Base-by-base conservation (phyloP, 2,797 vertebrate genomes). In the Balearica regulorum region DNA sequence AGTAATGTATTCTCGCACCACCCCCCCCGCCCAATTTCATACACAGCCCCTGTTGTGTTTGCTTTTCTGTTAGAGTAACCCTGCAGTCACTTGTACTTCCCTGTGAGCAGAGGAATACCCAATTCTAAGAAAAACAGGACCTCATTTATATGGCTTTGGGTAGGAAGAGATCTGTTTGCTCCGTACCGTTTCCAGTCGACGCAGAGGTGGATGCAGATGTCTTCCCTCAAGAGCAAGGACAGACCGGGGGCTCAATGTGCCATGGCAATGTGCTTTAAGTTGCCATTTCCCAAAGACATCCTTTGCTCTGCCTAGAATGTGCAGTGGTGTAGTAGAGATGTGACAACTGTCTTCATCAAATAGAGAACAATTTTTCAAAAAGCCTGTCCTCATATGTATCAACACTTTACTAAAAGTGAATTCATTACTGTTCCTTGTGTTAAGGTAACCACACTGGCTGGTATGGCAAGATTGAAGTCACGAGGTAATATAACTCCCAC, bases 341-440 rank as follows among this genome's bases (percentile, higher is more conserved):
- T n/a, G 39, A 24, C 2, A 49, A 8, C 4, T 48, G 51, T 72
- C 26, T 31, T 51, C 25, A 10, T 33, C 55, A 43, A n/a, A 58
- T 11, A 16, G 29, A 51, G 16, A 75, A 18, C 6, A 7, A 1
- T 17, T 68, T 60, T 8, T 8, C 21, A 0, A 12, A 13, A 65
- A 53, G 5, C 1, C 5, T 46, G 6, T 41, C 54, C 58, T 85
- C 7, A 0, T 3, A 2, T 0, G 5, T 33, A 28, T 29, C 31
- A 49, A 16, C 10, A 0, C n/a, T 46, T 55, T 8, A 8, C 62
- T 35, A 4, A 33, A 35, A 65, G 28, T 8, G 1, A 39, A 77
- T 16, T 33, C 15, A 4, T 3, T 13, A 6, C 1, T 6, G n/a
- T 5, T 89, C 25, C 41, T 41, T 57, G 6, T 3, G 12, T 18